Evolutionary conservation across 2,113 vertebrate species (phyloP), one percentile per base, ranked within the genome.

Genomic region (Nettapus auritus): DNA sequence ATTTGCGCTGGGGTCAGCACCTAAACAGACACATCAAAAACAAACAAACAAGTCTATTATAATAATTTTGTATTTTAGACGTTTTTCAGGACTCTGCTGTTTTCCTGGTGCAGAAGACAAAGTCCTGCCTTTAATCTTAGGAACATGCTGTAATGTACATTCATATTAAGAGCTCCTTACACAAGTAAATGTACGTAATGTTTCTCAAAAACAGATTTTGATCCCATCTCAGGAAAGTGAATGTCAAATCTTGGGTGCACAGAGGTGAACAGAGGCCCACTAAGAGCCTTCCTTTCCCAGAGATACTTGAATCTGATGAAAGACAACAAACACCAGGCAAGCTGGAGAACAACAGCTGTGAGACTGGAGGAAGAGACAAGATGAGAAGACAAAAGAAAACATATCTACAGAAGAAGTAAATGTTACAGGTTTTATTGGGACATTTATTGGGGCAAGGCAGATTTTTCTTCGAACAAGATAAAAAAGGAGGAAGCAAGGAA

Each of bases 1-100:
- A 99, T 99, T 95, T 99, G 98, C 94, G 97, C 98, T 94, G 98
- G 95, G 29, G 98, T 98, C 94, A 99, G 97, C 73, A 99, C 98
- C 99, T 99, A 96, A 94, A 76, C 17, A 93, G 94, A 89, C 94
- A 96, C 79, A 96, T 59, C 92, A 97, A 90, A 96, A 96, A 81
- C 26, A 94, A 81, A 82, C 46, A 48, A 48, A 50, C 56, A 93
- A 82, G 68, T 18, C 53, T 53, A 28, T 73, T 76, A 69, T 1
- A 84, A 76, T 42, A 21, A 79, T 86, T 88, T 70, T 42, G 19
- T 17, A 85, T 82, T 88, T 55, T 2, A 77, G 62, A 62, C 9
- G 26, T 81, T 88, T 95, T 75, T 67, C 40, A 78, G 42, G 22
- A 36, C 34, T 68, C 66, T 73, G 40, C 55, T 52, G 56, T 86